A percentile compares a stretch with the other conserved stretches of the same genome.
Conservation (phyloP, 2,113 vertebrate genomes). For the Tapirus terrestris region DNA sequence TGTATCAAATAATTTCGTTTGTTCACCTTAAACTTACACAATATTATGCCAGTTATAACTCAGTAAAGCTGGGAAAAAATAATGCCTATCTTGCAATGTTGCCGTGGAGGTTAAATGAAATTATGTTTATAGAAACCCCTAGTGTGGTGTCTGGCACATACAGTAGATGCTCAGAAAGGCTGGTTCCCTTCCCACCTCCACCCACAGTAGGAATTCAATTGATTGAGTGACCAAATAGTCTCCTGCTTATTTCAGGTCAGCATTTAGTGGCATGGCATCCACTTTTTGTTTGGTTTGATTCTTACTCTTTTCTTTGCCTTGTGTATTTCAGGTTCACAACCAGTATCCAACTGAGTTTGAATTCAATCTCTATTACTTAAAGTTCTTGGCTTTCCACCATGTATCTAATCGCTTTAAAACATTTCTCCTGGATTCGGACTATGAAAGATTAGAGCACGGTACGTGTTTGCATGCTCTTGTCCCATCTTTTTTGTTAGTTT, state of each 20-base stretch:
- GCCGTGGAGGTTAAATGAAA: neutral
- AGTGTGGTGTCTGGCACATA: neutral
- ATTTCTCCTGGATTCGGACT: slow-evolving; percentile 99
- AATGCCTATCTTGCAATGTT: neutral
- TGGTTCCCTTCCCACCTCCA: neutral
- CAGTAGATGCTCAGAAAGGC: neutral
- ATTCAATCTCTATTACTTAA: slow-evolving; percentile 99
- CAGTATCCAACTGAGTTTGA: slow-evolving; percentile 98
- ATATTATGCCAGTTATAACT: neutral
- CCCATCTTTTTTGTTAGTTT: slow-evolving; percentile 51
- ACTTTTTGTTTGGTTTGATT: slow-evolving; percentile 56
- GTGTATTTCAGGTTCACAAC: slow-evolving; percentile 91
- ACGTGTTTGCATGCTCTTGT: slow-evolving; percentile 80
- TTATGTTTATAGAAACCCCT: neutral
- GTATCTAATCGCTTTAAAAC: slow-evolving; percentile 99
- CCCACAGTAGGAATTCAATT: neutral
- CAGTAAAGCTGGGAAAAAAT: neutral
- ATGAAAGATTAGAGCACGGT: slow-evolving; percentile 98
- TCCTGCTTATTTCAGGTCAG: neutral
- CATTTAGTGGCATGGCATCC: neutral
- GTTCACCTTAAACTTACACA: neutral
- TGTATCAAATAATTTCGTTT: neutral
- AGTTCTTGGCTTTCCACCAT: slow-evolving; percentile 98
- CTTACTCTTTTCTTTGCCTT: slow-evolving; percentile 28
- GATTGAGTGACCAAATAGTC: neutral